A percentile compares a stretch with the other conserved stretches of the same genome.
Conservation (phyloP, 2,797 vertebrate species). For the Crocodylus rhombifer region DNA sequence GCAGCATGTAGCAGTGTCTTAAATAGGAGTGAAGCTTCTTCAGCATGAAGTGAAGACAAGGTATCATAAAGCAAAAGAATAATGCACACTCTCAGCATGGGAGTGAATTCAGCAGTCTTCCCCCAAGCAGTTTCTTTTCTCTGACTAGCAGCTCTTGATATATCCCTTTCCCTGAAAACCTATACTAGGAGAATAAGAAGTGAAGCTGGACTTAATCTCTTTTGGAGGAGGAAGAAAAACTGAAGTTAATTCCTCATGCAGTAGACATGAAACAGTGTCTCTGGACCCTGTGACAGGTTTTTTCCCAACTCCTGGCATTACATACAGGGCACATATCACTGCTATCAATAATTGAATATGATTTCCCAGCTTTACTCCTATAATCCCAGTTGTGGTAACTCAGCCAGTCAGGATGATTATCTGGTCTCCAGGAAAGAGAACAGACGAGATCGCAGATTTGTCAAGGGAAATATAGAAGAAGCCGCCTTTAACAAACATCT, state of each 20-base stretch:
- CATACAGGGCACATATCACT: background rate
- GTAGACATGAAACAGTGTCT: background rate
- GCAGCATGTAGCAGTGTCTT: accelerated
- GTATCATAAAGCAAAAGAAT: background rate
- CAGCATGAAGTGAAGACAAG: background rate
- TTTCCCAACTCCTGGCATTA: background rate
- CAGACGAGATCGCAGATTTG: background rate
- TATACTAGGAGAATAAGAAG: background rate
- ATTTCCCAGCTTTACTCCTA: background rate
- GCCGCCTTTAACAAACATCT: background rate
- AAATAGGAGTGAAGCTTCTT: background rate
- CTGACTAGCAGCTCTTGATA: background rate
- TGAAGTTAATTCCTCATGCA: background rate
- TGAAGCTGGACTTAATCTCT: background rate
- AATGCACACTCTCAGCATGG: background rate
- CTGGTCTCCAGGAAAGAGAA: background rate
- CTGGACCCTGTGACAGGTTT: too few species aligned
- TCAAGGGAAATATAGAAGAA: background rate
- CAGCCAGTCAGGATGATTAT: accelerated
- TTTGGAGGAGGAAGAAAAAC: background rate
- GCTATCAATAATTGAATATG: background rate
- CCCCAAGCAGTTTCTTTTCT: background rate
- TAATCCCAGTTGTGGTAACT: background rate
- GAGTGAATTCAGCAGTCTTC: background rate
- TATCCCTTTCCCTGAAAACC: background rate